These are phyloP conservation scores for Triops longicaudatus DNA, from an alignment of 1,140 invertebrate species.

Conservation along the genomic window DNA sequence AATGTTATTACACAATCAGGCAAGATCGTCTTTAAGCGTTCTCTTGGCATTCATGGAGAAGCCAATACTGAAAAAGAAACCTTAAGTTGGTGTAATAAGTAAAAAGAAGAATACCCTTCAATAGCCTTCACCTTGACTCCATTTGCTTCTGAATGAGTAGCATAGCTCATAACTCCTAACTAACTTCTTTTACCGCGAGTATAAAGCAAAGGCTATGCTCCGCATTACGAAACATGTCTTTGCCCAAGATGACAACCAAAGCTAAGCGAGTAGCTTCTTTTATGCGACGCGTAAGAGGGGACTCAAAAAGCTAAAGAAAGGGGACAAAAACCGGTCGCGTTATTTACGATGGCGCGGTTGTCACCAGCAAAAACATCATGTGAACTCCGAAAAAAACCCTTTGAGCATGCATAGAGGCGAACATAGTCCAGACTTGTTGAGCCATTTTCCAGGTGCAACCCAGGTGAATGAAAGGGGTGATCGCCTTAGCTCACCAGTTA, in stretches of 20 bases:
- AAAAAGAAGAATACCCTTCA: background rate
- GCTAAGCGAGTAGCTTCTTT: background rate
- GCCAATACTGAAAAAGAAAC: background rate
- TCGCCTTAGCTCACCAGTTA: background rate
- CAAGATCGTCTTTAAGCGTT: background rate
- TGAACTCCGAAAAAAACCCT: background rate
- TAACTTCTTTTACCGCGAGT: background rate
- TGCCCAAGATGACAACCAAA: constrained; percentile 1
- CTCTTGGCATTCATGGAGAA: background rate
- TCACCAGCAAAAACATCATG: constrained; percentile 1
- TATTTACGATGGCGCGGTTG: constrained; percentile 4
- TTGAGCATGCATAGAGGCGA: background rate
- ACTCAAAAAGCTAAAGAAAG: background rate
- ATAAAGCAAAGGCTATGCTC: background rate
- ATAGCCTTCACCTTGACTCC: background rate
- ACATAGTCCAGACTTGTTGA: background rate
- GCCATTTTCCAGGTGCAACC: constrained; percentile 14
- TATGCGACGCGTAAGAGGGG: background rate
- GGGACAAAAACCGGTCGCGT: background rate
- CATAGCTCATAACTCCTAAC: background rate
- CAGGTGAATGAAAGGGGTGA: constrained; percentile 10
- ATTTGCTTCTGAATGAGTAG: background rate
- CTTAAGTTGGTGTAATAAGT: background rate
- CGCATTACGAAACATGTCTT: constrained; percentile 6
- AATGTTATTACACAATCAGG: background rate